Conservation (phyloP, 2,888 invertebrate genomes). For the Pelosia muscerda region DNA sequence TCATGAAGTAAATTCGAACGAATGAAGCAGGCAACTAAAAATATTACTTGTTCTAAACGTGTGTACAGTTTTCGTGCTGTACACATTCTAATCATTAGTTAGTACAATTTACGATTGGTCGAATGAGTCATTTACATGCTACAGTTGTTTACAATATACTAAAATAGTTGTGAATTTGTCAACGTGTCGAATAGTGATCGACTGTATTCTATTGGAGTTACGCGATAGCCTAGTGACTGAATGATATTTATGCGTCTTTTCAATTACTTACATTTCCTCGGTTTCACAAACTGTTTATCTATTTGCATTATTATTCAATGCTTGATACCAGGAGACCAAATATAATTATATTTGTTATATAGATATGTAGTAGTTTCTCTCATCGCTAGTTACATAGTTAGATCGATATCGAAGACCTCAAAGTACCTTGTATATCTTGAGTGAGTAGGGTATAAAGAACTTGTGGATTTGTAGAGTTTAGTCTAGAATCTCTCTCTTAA, state of each 20-base stretch:
- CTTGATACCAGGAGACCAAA: slow-evolving; percentile 44
- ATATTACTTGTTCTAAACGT: neutral
- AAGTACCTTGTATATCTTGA: neutral
- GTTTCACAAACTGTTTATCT: slow-evolving; percentile 63
- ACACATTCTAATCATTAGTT: neutral
- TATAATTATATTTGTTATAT: too few relatives aligned
- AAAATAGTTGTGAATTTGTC: slow-evolving; percentile 54
- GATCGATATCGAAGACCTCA: neutral
- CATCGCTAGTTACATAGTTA: neutral
- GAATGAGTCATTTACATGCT: neutral
- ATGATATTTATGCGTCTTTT: slow-evolving; percentile 63
- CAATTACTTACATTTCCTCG: slow-evolving; percentile 70
- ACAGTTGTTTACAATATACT: slow-evolving; percentile 30
- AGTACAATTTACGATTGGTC: neutral
- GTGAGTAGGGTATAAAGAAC: too few relatives aligned
- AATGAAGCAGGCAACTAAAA: neutral
- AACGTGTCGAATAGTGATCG: slow-evolving; percentile 31
- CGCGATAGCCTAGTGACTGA: slow-evolving; percentile 39
- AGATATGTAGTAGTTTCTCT: too few relatives aligned
- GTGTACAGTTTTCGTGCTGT: slow-evolving; percentile 2
- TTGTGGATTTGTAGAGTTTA: too few relatives aligned
- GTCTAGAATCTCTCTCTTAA: too few relatives aligned
- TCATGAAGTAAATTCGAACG: neutral
- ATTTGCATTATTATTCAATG: slow-evolving; percentile 67
- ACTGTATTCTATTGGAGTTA: slow-evolving; percentile 55